phyloP scores from a whole-genome alignment of 2,888 invertebrate species.

The Phasia obesa region DNA sequence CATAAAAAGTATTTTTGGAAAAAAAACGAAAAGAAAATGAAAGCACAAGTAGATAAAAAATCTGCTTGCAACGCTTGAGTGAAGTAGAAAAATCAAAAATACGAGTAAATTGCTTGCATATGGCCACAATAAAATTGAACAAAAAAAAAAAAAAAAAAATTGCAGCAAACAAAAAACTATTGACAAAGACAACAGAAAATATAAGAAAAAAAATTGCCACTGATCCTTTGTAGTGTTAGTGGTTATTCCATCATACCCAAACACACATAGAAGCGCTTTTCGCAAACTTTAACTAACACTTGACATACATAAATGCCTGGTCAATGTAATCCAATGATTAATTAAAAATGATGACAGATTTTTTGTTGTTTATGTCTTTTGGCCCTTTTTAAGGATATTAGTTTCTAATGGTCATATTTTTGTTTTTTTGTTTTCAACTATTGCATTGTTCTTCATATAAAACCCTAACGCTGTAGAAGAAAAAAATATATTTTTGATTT shows the following conservation, averaged over 20 bases:
- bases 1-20: neutral
- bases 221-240: slow-evolving; percentile 25
- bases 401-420: slow-evolving; percentile 27
- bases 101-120: slow-evolving; percentile 62
- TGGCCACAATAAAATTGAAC: slow-evolving; percentile 25
- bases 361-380: neutral
- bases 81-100: slow-evolving; percentile 36
- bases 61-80: slow-evolving; percentile 34
- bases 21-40: neutral
- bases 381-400: slow-evolving; percentile 31
- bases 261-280: neutral
- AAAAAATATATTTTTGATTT: too few relatives aligned
- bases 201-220: slow-evolving; percentile 12
- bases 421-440: neutral
- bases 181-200: slow-evolving; percentile 20
- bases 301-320: slow-evolving; percentile 65
- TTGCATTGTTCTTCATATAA: neutral
- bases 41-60: slow-evolving; percentile 18
- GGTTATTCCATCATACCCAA: neutral
- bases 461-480: too few relatives aligned
- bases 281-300: slow-evolving; percentile 35
- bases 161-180: slow-evolving; percentile 6
- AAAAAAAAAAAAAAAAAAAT: slow-evolving; percentile 8
- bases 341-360: slow-evolving; percentile 68
- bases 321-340: slow-evolving; percentile 68